Base-by-base conservation (phyloP, 2,113 vertebrate species). In the Tenrec ecaudatus region DNA sequence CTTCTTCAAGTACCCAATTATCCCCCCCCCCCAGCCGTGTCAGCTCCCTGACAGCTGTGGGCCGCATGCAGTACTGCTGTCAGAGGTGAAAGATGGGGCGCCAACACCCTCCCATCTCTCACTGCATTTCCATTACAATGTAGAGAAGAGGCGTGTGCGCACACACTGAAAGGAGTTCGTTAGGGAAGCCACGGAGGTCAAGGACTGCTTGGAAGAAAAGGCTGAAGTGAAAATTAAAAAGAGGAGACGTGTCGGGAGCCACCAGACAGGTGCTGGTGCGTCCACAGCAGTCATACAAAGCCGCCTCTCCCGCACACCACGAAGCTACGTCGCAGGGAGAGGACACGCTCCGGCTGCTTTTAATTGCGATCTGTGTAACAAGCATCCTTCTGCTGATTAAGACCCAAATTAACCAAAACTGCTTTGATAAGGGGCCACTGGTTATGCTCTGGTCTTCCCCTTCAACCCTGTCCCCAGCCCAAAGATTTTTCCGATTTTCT, bases 1-100 rank as follows among this genome's bases (percentile, higher is more conserved):
- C 98, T 98, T 98, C 97, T 97, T 97, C 97, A 97, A 98, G 97
- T 97, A 98, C 97, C 98, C 98, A 98, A 98, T 98, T 98, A 98
- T 97, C 98, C 91, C 27, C 88, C 96, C 88, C 95, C 94, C 95
- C 94, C 93, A 94, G 94, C 87, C 96, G 94, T 95, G 97, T 98
- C 98, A 98, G 97, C 83, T 94, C 95, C 95, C 95, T 97, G 98
- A 98, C 98, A 98, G 98, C 97, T 95, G 93, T 22, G 78, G 92
- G 96, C 92, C 71, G 88, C 33, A 80, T 0, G 80, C 95, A 92
- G 93, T 93, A 93, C 36, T 2, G 90, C 97, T 97, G 95, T 96
- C 97, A 97, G 97, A 97, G 96, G 98, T 98, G 98, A 97, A 97
- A 97, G 98, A 97, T 73, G 71, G 71, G 71, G 71, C 86, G 29